Conservation (phyloP, 2,888 invertebrate species). For the Pyrocoelia pectoralis region DNA sequence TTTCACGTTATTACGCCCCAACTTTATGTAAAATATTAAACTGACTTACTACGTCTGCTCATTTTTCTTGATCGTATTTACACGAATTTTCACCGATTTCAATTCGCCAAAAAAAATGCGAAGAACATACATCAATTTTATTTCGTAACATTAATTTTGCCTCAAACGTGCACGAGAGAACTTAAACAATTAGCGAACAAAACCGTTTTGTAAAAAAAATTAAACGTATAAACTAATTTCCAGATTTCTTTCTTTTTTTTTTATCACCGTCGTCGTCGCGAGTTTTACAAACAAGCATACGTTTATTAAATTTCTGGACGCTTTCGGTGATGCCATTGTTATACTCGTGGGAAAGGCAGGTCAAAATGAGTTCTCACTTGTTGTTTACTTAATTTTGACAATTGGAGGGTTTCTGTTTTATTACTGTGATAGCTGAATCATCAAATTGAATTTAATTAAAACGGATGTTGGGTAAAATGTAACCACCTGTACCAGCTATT, state of each 20-base stretch:
- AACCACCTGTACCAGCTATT: conserved; percentile 13
- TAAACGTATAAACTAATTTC: conserved; percentile 16
- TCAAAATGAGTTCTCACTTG: conserved; percentile 41
- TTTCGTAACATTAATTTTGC: conserved; percentile 14
- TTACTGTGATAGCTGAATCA: conserved; percentile 32
- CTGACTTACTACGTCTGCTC: conserved; percentile 21
- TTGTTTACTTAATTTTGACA: conserved; percentile 46
- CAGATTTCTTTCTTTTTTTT: conserved; percentile 29
- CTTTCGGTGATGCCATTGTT: conserved; percentile 40
- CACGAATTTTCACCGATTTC: conserved; percentile 17
- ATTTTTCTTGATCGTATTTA: conserved; percentile 23
- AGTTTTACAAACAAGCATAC: conserved; percentile 38
- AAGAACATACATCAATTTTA: conserved; percentile 14
- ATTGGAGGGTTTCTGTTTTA: conserved; percentile 43
- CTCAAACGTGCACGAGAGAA: not conserved
- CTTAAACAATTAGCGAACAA: not conserved
- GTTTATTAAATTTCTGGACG: conserved; percentile 40
- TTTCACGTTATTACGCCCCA: conserved; percentile 28
- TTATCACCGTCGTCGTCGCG: conserved; percentile 17
- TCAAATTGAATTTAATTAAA: conserved; percentile 33
- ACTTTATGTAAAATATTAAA: conserved; percentile 33
- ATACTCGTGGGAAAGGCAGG: conserved; percentile 42
- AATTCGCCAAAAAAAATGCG: not conserved
- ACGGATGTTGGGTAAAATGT: conserved; percentile 22
- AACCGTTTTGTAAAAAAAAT: not conserved